A percentile compares a stretch with the other conserved stretches of the same genome.
Conservation (phyloP, 30 jellyfish, hydroid and myxozoan species). For the Mastigias papua region DNA sequence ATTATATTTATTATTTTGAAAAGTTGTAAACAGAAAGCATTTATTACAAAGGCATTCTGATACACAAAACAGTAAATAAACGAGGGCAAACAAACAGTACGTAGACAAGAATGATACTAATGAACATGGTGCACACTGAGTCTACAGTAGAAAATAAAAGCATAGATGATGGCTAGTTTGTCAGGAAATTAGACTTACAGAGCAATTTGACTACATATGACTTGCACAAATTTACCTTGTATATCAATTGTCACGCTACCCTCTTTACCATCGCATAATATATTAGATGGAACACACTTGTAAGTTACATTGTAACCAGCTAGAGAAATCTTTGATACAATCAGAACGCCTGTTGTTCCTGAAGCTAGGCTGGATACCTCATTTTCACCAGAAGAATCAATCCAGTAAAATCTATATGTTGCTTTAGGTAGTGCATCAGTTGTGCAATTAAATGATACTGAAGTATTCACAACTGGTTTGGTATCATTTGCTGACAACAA, state of each 20-base stretch:
- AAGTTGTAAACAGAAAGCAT: too few relatives aligned
- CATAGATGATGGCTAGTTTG: too few relatives aligned
- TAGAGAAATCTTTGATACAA: slow-evolving; percentile 15
- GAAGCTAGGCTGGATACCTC: slow-evolving; percentile 8
- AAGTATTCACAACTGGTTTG: slow-evolving; percentile 11
- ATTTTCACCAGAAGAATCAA: not conserved
- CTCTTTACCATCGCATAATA: slow-evolving; percentile 11
- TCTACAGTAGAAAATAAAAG: too few relatives aligned
- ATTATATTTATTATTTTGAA: too few relatives aligned
- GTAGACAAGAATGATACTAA: too few relatives aligned
- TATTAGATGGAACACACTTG: slow-evolving; percentile 3
- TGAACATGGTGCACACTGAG: too few relatives aligned
- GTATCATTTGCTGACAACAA: slow-evolving; percentile 3
- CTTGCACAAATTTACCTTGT: slow-evolving; percentile 24
- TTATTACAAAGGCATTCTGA: too few relatives aligned
- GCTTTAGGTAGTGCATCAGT: slow-evolving; percentile 42
- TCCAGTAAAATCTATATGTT: slow-evolving; percentile 16
- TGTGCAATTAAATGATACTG: slow-evolving; percentile 26
- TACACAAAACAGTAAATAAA: too few relatives aligned
- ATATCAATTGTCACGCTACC: not conserved
- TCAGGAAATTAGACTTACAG: too few relatives aligned
- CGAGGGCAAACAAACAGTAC: too few relatives aligned
- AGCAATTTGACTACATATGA: too few relatives aligned
- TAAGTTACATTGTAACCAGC: slow-evolving; percentile 1
- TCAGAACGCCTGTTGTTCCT: slow-evolving; percentile 17